Percentiles rank a stretch among this genome's conserved stretches.
Conservation (phyloP, 92 coral and sea anemone genomes). For the Meandrina meandrites region DNA sequence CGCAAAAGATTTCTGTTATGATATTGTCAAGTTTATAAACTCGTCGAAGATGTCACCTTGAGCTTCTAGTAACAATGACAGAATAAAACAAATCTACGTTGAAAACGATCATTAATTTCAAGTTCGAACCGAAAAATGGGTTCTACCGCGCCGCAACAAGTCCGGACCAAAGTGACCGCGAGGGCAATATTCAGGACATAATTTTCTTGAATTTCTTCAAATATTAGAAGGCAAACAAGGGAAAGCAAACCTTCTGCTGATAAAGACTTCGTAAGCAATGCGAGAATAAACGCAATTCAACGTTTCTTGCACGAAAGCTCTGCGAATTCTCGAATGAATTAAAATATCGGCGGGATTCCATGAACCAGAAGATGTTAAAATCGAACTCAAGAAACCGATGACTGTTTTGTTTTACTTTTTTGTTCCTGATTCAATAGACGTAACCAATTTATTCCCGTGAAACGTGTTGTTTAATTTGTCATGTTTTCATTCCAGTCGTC, state of each 20-base stretch:
- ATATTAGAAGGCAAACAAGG: neutral
- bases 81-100: neutral
- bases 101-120: neutral
- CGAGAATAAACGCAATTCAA: neutral
- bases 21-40: neutral
- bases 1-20: neutral
- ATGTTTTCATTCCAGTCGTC: conserved; percentile 5
- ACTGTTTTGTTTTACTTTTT: neutral
- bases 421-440: neutral
- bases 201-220: neutral
- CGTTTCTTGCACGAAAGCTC: neutral
- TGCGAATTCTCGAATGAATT: neutral
- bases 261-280: neutral
- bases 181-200: neutral
- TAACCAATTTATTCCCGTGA: neutral
- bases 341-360: conserved; percentile 4
- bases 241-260: neutral
- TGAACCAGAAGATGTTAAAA: neutral
- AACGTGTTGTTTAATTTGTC: neutral
- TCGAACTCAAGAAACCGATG: neutral
- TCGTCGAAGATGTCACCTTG: conserved; percentile 3
- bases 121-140: neutral
- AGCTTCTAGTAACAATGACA: neutral
- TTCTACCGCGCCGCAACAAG: neutral
- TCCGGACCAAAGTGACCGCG: neutral